Base-by-base conservation (phyloP, 2,797 vertebrate species). In the Gallirallus australis region DNA sequence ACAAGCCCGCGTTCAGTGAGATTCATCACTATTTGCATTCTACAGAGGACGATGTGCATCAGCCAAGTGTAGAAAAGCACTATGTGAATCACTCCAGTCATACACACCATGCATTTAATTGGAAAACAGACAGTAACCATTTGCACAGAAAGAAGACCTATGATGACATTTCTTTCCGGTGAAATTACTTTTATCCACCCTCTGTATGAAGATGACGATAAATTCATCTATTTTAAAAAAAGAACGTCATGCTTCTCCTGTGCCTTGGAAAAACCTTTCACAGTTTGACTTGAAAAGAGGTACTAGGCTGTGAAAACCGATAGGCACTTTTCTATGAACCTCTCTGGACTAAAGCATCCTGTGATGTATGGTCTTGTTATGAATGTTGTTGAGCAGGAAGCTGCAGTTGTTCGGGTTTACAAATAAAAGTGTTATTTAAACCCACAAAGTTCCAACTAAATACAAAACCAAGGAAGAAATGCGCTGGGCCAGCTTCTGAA, bases 51-150 rank as follows among this genome's bases (percentile, higher is more conserved):
- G 2, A 50, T 8, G 10, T 40, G 30, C 56, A 54, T 84, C n/a
- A 48, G 86, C 57, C 16, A 48, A 6, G 37, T 59, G 65, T 35
- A 82, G 85, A 45, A 91, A 93, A 95, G 57, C 81, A 93, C 76
- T 87, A 90, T 5, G 1, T 9, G 40, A 91, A 79, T 92, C 95
- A 97, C 96, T 97, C 96, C 96, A 95, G 40, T 57, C 85, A 72
- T 4, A 70, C 31, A 39, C 64, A 25, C 59, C 66, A 50, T 56
- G 23, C 21, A 9, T 91, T 75, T 54, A 0, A 3, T 6, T 56
- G 15, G 47, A 61, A 70, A 77, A 37, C 1, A 1, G 27, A 2
- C 85, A 86, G 47, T 5, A 18, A 75, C 27, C 11, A 13, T 12
- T 48, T 7, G 30, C 28, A 86, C 31, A 68, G 30, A 31, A 66